Conservation (phyloP, 1,140 invertebrate genomes). For the Ips typographus region DNA sequence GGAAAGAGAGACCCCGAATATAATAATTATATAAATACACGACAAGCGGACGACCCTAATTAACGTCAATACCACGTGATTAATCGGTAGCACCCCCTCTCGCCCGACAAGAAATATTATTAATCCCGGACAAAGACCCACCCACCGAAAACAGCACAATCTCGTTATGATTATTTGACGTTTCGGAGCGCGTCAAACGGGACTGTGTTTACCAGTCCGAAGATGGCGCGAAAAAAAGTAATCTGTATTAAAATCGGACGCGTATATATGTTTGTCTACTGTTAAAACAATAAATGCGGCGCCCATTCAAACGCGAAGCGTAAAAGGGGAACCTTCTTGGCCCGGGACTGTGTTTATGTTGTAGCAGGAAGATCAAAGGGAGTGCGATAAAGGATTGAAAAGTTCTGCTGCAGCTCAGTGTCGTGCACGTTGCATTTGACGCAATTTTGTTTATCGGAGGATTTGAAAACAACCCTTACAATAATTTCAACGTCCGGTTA, state of each 20-base stretch:
- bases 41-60: conserved; percentile 11
- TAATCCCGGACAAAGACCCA: conserved; percentile 1
- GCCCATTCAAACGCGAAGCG: conserved; percentile 11
- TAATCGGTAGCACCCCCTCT: background rate
- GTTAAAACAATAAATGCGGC: conserved; percentile 33
- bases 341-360: conserved; percentile 26
- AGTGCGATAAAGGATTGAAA: conserved; percentile 31
- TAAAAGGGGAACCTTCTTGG: conserved; percentile 27
- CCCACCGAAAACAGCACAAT: conserved; percentile 12
- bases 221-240: conserved; percentile 29
- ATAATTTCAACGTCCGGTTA: conserved; percentile 1
- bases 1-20: conserved; percentile 9
- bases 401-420: conserved; percentile 4
- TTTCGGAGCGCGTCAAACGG: conserved; percentile 26
- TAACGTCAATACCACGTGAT: conserved; percentile 24
- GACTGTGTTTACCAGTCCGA: conserved; percentile 22
- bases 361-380: conserved; percentile 27
- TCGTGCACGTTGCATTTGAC: background rate
- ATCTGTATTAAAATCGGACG: conserved; percentile 33
- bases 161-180: conserved; percentile 25
- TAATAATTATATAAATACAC: conserved; percentile 31
- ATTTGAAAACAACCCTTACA: background rate
- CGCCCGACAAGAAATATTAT: background rate
- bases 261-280: conserved; percentile 27
- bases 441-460: background rate